Evolutionary conservation across 2,888 invertebrate genomes (phyloP).

Genomic region (Eupithecia insigniata): DNA sequence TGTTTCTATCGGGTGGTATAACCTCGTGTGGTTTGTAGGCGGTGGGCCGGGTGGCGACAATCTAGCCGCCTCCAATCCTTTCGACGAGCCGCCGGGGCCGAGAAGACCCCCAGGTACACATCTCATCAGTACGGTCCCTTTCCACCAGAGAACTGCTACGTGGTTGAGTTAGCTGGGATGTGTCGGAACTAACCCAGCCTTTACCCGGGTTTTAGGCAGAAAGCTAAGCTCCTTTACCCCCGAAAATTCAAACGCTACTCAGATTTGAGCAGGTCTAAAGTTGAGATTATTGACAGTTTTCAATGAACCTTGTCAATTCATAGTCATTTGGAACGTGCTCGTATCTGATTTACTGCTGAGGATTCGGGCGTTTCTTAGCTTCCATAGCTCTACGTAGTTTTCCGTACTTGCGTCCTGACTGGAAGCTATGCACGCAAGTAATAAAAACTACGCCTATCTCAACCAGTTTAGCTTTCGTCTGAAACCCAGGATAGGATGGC

Average conservation of each 20-base stretch:
- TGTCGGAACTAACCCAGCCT: not conserved
- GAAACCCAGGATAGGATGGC: not conserved
- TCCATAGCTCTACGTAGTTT: not conserved
- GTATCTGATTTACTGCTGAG: not conserved
- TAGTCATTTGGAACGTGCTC: not conserved
- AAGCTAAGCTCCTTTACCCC: not conserved
- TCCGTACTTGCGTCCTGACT: not conserved
- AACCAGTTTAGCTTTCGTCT: not conserved
- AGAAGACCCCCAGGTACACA: conserved; percentile 81
- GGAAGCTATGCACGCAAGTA: not conserved
- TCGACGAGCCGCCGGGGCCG: conserved; percentile 89
- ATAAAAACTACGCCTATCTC: not conserved
- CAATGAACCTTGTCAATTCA: not conserved
- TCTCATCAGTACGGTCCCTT: conserved; percentile 49
- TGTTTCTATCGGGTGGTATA: conserved; percentile 52
- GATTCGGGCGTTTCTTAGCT: not conserved
- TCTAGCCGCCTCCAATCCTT: conserved; percentile 93
- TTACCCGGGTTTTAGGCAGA: not conserved
- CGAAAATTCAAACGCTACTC: not conserved
- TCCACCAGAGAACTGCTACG: not conserved
- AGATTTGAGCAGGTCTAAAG: not conserved
- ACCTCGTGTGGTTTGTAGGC: conserved; percentile 74
- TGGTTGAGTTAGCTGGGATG: not conserved
- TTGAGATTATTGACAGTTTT: not conserved
- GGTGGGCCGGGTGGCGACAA: conserved; percentile 86